These are phyloP conservation scores for Marronus borbonicus DNA, from an alignment of 2,888 invertebrate species.

Conservation along the genomic window DNA sequence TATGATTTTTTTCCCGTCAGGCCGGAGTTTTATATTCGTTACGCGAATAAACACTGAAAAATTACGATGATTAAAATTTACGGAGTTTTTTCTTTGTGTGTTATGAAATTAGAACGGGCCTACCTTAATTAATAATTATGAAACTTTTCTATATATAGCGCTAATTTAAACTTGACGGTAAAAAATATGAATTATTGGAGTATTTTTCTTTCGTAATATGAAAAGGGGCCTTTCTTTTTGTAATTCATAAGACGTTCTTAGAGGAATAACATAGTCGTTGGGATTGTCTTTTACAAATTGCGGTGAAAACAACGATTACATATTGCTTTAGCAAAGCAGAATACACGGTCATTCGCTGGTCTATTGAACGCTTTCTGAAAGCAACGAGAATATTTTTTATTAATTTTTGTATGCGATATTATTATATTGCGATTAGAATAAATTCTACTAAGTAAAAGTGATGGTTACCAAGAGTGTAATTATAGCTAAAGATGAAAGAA, in stretches of 20 bases:
- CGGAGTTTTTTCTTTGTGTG: conserved; percentile 8
- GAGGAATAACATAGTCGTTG: neutral
- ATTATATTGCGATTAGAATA: too few species aligned
- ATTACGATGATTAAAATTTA: conserved; percentile 41
- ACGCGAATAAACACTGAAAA: conserved; percentile 21
- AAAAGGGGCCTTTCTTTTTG: neutral
- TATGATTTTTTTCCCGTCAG: neutral
- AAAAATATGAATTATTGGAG: neutral
- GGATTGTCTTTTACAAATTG: conserved; percentile 18
- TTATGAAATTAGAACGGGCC: conserved; percentile 27
- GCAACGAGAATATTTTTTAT: too few species aligned
- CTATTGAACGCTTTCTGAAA: too few species aligned
- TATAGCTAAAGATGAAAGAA: too few species aligned
- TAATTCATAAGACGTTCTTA: neutral
- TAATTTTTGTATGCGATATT: too few species aligned
- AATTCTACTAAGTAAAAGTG: too few species aligned
- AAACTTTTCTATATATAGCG: conserved; percentile 24
- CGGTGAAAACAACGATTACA: neutral
- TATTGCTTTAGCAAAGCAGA: conserved; percentile 2
- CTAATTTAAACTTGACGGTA: conserved; percentile 17
- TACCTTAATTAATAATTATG: conserved; percentile 39
- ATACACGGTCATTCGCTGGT: neutral
- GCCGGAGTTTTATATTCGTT: conserved; percentile 5
- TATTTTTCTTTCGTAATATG: neutral
- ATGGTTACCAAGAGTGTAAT: too few species aligned